Evolutionary conservation across 2,113 vertebrate genomes (phyloP).

Genomic region (Ammodytes dubius): DNA sequence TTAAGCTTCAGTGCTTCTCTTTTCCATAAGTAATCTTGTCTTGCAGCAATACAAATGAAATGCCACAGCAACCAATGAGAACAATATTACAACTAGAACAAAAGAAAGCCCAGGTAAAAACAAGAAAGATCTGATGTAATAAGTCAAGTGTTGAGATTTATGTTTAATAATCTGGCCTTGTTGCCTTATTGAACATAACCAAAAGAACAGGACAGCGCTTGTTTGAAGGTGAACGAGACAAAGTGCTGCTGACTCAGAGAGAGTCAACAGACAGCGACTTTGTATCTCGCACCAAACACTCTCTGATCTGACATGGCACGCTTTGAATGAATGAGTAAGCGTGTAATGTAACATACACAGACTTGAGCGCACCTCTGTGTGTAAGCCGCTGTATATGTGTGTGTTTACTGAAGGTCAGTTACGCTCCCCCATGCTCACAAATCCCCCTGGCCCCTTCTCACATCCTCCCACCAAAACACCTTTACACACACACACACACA

Average conservation of each 20-base stretch:
- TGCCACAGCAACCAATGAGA: background rate
- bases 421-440: constrained; percentile 43
- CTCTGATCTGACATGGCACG: constrained; percentile 34
- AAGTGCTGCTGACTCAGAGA: constrained; percentile 21
- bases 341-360: constrained; percentile 59
- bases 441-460: constrained; percentile 50
- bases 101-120: background rate
- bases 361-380: constrained; percentile 12
- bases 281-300: constrained; percentile 12
- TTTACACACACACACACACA: constrained; percentile 40
- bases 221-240: constrained; percentile 31
- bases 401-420: constrained; percentile 65
- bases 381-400: constrained; percentile 26
- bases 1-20: background rate
- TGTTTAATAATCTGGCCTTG: constrained; percentile 17
- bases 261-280: constrained; percentile 3
- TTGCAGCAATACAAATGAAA: background rate
- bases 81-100: background rate
- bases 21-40: background rate
- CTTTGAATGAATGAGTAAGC: constrained; percentile 56
- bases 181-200: background rate
- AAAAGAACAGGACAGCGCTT: background rate
- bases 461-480: constrained; percentile 46
- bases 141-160: background rate
- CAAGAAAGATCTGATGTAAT: background rate